These are phyloP conservation scores for Melieria omissa DNA, from an alignment of 2,888 invertebrate species.

Conservation along the genomic window DNA sequence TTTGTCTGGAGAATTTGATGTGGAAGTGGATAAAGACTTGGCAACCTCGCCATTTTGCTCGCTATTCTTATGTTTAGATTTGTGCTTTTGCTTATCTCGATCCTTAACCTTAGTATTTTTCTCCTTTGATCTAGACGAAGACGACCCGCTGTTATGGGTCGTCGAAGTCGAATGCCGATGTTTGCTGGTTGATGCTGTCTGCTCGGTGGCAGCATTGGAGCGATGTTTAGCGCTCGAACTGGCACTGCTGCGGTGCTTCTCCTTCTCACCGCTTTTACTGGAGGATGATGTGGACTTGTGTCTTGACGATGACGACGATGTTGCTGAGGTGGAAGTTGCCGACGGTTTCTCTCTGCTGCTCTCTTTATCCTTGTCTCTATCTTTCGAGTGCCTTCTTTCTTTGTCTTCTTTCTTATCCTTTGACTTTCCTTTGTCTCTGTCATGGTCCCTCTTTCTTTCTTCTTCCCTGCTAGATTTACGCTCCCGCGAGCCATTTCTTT, in stretches of 20 bases:
- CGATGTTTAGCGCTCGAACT: slow-evolving; percentile 48
- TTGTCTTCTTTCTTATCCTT: slow-evolving; percentile 32
- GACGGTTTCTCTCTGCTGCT: slow-evolving; percentile 34
- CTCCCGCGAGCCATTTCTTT: slow-evolving; percentile 41
- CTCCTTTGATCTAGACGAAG: slow-evolving; percentile 40
- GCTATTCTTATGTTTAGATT: neutral
- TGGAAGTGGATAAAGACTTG: neutral
- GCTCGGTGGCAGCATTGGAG: slow-evolving; percentile 10
- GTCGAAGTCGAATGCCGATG: slow-evolving; percentile 38
- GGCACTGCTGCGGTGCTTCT: slow-evolving; percentile 43
- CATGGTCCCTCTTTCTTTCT: slow-evolving; percentile 38
- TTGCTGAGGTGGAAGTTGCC: slow-evolving; percentile 18
- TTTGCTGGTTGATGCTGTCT: slow-evolving; percentile 31
- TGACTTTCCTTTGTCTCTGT: slow-evolving; percentile 41
- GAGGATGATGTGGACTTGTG: slow-evolving; percentile 40
- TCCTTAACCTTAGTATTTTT: neutral
- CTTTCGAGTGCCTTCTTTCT: slow-evolving; percentile 16
- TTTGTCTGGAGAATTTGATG: neutral
- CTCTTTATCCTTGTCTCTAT: slow-evolving; percentile 46
- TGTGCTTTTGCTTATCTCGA: neutral
- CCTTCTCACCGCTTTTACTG: slow-evolving; percentile 34
- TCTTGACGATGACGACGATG: slow-evolving; percentile 43
- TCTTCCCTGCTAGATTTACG: slow-evolving; percentile 41
- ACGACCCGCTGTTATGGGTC: slow-evolving; percentile 41
- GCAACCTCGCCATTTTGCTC: neutral